Conservation (phyloP, 2,797 vertebrate species). For the Pangasius djambal region DNA sequence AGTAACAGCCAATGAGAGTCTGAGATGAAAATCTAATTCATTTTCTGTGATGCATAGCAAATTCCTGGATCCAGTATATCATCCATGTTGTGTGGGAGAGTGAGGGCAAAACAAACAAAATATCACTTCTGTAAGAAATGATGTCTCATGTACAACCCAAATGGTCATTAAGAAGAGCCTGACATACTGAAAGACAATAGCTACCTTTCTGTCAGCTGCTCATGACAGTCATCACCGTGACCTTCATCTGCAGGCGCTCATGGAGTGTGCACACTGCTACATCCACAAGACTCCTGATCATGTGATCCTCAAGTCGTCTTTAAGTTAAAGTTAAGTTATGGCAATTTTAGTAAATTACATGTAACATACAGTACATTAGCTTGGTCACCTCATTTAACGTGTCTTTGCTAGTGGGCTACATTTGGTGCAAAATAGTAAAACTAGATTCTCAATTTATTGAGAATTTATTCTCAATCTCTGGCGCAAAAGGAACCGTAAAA, state of each 20-base stretch:
- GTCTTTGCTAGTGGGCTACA: neutral
- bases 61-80: neutral
- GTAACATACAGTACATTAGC: no score
- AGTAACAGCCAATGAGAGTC: neutral
- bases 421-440: no score
- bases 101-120: neutral
- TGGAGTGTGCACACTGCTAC: neutral
- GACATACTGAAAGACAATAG: neutral
- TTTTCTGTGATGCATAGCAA: neutral
- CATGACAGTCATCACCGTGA: no score
- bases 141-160: neutral
- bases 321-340: neutral
- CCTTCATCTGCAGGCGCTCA: no score
- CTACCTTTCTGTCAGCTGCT: neutral
- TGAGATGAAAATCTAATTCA: neutral
- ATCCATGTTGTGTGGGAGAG: neutral
- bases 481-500: no score
- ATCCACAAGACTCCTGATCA: neutral
- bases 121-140: neutral
- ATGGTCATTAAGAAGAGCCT: no score
- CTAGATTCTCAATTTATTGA: no score
- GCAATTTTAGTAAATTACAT: no score
- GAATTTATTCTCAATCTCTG: no score
- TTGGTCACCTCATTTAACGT: neutral
- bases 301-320: neutral